Evolutionary conservation across 1,140 invertebrate genomes (phyloP).

Genomic region (Melitaea cinxia): DNA sequence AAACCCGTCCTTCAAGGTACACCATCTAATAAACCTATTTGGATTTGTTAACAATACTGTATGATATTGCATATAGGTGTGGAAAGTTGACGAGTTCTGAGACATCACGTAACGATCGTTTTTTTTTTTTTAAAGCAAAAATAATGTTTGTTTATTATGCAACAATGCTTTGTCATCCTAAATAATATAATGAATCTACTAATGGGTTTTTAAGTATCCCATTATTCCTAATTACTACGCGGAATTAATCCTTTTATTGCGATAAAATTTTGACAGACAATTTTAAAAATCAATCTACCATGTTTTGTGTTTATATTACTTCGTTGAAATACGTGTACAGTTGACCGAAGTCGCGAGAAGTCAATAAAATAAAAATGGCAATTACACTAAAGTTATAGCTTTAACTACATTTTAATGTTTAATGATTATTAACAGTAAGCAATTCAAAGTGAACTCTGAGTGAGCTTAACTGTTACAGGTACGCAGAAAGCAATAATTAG

Average conservation of each 20-base stretch:
- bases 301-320: background rate
- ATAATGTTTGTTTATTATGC: constrained; percentile 38
- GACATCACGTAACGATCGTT: constrained; percentile 40
- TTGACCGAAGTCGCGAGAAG: background rate
- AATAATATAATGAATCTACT: constrained; percentile 29
- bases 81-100: constrained; percentile 36
- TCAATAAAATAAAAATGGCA: background rate
- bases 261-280: background rate
- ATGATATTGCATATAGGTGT: constrained; percentile 34
- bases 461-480: constrained; percentile 39
- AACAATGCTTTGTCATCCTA: constrained; percentile 23
- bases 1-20: constrained; percentile 39
- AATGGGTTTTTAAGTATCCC: constrained; percentile 26
- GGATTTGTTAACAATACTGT: constrained; percentile 45
- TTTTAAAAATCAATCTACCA: background rate
- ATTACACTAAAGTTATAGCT: constrained; percentile 39
- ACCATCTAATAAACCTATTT: constrained; percentile 30
- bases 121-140: constrained; percentile 34
- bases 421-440: constrained; percentile 63
- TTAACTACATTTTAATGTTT: constrained; percentile 43
- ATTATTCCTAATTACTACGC: constrained; percentile 9
- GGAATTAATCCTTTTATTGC: background rate
- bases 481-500: constrained; percentile 57
- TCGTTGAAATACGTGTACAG: background rate
- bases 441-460: constrained; percentile 29